phyloP scores from a whole-genome alignment of 2,888 invertebrate species.

The Agrypnus murinus region DNA sequence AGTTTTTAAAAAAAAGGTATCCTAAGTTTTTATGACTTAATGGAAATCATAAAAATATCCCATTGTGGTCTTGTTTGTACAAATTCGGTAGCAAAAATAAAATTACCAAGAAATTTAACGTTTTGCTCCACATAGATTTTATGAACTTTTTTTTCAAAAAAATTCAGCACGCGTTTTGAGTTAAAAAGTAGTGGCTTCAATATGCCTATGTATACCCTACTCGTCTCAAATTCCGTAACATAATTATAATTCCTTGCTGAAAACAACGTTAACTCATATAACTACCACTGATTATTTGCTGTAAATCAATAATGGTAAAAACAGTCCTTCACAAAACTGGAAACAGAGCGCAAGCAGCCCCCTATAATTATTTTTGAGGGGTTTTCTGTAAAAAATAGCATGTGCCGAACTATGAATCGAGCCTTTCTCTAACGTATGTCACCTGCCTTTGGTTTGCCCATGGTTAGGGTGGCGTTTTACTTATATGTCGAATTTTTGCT shows the following conservation, averaged over 20 bases:
- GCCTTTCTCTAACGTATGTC: constrained; percentile 61
- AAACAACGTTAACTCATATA: neutral
- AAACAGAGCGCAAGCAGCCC: constrained; percentile 49
- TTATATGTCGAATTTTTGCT: constrained; percentile 8
- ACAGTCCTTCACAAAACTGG: constrained; percentile 45
- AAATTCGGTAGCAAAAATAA: too few relatives aligned
- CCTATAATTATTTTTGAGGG: constrained; percentile 54
- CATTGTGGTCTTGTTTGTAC: too few relatives aligned
- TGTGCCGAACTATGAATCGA: constrained; percentile 53
- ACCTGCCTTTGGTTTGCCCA: constrained; percentile 52
- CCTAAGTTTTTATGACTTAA: constrained; percentile 1
- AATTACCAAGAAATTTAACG: too few relatives aligned
- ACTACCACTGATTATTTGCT: constrained; percentile 27
- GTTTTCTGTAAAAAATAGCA: constrained; percentile 54
- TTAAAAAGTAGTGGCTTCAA: too few relatives aligned
- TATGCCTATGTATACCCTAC: too few relatives aligned
- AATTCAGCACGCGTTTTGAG: too few relatives aligned
- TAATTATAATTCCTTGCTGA: constrained; percentile 25
- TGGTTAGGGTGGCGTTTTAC: constrained; percentile 42
- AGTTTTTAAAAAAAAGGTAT: neutral
- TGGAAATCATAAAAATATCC: too few relatives aligned
- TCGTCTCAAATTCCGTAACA: constrained; percentile 38
- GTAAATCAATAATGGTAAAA: constrained; percentile 49
- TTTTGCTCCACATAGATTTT: too few relatives aligned
- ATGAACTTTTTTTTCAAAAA: too few relatives aligned